phyloP scores from a whole-genome alignment of 1,140 invertebrate genomes.

The Scylla paramamosain region DNA sequence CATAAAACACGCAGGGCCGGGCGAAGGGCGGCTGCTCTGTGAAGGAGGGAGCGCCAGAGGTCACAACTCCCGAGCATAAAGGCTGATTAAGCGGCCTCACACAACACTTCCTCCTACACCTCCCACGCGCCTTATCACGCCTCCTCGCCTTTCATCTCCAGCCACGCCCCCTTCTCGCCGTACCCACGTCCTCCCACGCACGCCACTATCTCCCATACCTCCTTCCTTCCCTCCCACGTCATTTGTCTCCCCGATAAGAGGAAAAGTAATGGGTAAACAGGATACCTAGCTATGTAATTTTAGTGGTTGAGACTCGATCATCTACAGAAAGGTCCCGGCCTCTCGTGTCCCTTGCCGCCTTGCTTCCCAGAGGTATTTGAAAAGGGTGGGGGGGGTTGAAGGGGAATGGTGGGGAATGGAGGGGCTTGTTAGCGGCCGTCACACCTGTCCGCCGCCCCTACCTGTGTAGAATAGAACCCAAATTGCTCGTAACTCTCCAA shows the following conservation, averaged over 20 bases:
- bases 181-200: not conserved
- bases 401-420: not conserved
- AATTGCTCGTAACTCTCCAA: slow-evolving; percentile 12
- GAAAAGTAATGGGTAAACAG: not conserved
- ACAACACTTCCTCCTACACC: not conserved
- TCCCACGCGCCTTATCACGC: slow-evolving; percentile 8
- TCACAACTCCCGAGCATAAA: slow-evolving; percentile 1
- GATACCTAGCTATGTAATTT: not conserved
- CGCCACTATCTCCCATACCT: not conserved
- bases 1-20: not conserved
- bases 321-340: not conserved
- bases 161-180: not conserved
- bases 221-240: not conserved
- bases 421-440: not conserved
- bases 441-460: not conserved
- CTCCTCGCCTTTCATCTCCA: not conserved
- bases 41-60: not conserved
- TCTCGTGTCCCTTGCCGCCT: too few species aligned
- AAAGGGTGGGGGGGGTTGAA: not conserved
- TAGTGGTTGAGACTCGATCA: not conserved
- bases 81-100: not conserved
- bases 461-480: not conserved
- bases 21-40: not conserved
- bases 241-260: not conserved
- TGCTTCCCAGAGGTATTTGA: not conserved